Evolutionary conservation across 2,113 vertebrate species (phyloP), one percentile per base, ranked within the genome.

Genomic region (Genyomyrus donnyi): DNA sequence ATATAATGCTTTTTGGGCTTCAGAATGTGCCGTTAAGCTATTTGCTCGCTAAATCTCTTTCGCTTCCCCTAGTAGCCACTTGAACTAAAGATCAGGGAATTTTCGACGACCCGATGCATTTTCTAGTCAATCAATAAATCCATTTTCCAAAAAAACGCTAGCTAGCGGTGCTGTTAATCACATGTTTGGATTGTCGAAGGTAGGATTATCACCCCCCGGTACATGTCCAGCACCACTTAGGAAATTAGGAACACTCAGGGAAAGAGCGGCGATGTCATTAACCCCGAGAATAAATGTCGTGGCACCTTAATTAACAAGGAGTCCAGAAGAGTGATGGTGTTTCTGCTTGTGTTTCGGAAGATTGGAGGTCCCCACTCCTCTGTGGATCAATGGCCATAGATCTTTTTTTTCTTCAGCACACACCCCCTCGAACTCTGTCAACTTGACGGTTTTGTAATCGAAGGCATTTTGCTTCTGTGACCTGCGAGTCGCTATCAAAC

Each of bases 241-340:
- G 90, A 93, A 91, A 89, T 66, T 31, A 62, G 84, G 21, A 66
- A 62, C 88, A 87, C 94, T 90, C 90, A 94, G 93, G 93, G 90
- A 90, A 91, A 90, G 91, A 93, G 92, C 92, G 92, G 92, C 90
- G 91, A 94, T 92, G 93, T 93, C 92, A 92, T 91, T 85, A 62
- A 90, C 93, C 91, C 91, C 92, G 92, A 93, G 94, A 92, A 93
- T 91, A 94, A 94, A 95, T 94, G 93, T 95, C 93, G 93, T 91
- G 94, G 93, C 92, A 93, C 93, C 93, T 94, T 96, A 95, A 96
- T 96, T 95, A 96, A 96, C 93, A 95, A 92, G 89, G 91, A 90
- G 93, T 92, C 94, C 93, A 93, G 93, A 94, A 94, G 92, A 90
- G 86, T 94, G 94, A 95, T 96, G 94, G 94, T 94, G 93, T 93